phyloP scores from a whole-genome alignment of 2,113 vertebrate genomes.

The Pelodiscus sinensis region DNA sequence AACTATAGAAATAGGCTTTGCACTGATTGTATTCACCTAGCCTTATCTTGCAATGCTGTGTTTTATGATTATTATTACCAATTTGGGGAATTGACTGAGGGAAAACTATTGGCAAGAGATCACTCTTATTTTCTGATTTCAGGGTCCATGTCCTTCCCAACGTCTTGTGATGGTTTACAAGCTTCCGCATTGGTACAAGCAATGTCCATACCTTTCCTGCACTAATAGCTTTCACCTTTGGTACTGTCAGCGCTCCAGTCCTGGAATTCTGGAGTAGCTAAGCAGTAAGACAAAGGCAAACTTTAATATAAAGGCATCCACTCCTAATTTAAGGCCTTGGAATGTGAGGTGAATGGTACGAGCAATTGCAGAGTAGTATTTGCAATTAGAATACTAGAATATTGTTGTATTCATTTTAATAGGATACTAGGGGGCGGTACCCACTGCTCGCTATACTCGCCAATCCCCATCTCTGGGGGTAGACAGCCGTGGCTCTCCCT shows the following conservation, averaged over 20 bases:
- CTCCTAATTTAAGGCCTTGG: neutral
- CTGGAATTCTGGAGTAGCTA: neutral
- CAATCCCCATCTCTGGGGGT: no score
- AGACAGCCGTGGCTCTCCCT: no score
- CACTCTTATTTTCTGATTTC: neutral
- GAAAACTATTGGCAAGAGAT: neutral
- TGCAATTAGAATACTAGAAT: no score
- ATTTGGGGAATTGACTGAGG: neutral
- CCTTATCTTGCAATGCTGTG: neutral
- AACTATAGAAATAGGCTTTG: no score
- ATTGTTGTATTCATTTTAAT: neutral
- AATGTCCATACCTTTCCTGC: neutral
- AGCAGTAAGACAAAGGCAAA: neutral
- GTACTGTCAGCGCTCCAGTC: neutral
- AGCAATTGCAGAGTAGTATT: neutral
- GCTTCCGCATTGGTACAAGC: neutral
- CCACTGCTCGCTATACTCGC: no score
- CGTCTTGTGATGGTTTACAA: neutral
- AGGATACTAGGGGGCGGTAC: neutral
- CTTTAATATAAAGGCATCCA: neutral
- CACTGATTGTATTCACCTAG: no score
- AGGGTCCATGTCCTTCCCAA: neutral
- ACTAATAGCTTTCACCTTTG: accelerated
- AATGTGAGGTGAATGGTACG: neutral
- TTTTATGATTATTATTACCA: neutral